phyloP scores from a whole-genome alignment of 2,113 vertebrate species.

The Sphaerodactylus townsendi region DNA sequence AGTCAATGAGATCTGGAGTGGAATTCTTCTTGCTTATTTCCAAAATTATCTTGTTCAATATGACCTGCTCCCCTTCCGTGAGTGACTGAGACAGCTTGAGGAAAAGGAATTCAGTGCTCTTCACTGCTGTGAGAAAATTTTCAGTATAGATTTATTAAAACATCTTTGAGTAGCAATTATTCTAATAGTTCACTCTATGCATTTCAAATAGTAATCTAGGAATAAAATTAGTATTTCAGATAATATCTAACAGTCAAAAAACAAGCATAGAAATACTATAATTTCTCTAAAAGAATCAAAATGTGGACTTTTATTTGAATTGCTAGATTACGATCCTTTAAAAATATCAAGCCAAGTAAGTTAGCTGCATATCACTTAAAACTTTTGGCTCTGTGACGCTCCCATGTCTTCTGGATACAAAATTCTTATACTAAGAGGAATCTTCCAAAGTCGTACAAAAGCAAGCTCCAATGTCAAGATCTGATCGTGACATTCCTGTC shows the following conservation, averaged over 20 bases:
- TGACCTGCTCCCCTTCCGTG: conserved; percentile 64
- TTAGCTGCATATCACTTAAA: not conserved
- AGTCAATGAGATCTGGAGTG: conserved; percentile 66
- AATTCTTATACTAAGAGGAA: not conserved
- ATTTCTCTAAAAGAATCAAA: not conserved
- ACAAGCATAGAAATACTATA: not conserved
- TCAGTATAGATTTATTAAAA: not conserved
- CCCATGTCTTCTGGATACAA: not conserved
- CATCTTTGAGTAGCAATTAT: not conserved
- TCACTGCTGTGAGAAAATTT: conserved; percentile 65
- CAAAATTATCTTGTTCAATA: conserved; percentile 69
- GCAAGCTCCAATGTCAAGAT: not conserved
- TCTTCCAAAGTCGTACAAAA: not conserved
- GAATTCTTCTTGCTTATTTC: conserved; percentile 68
- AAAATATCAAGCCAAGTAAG: not conserved
- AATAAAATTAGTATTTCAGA: too few relatives aligned
- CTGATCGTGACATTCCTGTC: not conserved
- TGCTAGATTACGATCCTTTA: not conserved
- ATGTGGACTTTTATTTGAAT: not conserved
- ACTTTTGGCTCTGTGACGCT: not conserved
- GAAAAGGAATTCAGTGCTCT: conserved; percentile 74
- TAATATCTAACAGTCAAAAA: not conserved
- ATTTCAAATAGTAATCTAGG: too few relatives aligned
- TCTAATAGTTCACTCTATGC: not conserved
- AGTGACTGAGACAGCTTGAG: conserved; percentile 70